phyloP scores from a whole-genome alignment of 2,113 vertebrate genomes.

The Oreochromis aureus region DNA sequence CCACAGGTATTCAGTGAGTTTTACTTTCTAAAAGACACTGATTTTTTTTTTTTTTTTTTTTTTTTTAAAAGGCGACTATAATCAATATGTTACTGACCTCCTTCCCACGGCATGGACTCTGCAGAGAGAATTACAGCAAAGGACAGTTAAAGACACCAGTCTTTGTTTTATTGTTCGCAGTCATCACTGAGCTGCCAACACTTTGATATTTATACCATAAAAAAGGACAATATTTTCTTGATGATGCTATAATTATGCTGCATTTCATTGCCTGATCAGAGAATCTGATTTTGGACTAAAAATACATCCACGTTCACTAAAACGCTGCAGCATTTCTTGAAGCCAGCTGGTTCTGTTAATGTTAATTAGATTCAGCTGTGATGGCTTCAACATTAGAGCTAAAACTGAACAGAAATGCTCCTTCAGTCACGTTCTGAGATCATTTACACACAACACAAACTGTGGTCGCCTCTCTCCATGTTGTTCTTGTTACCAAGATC shows the following conservation, averaged over 20 bases:
- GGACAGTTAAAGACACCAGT: background rate
- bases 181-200: background rate
- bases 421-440: background rate
- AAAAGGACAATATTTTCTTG: background rate
- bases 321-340: background rate
- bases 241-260: background rate
- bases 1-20: rapidly evolving
- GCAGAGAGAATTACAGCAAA: background rate
- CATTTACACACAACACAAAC: background rate
- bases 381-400: background rate
- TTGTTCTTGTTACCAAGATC: background rate
- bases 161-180: background rate
- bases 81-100: constrained; percentile 11
- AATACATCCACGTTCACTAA: background rate
- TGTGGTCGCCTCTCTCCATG: rapidly evolving
- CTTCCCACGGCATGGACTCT: constrained; percentile 46
- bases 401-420: background rate
- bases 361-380: rapidly evolving
- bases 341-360: background rate
- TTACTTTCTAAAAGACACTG: background rate
- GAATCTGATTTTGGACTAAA: background rate
- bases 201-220: background rate
- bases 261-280: background rate
- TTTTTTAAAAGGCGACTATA: no score
- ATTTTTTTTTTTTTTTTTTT: background rate